Base-by-base conservation (phyloP, 1,140 invertebrate genomes). In the Bemisia tabaci region DNA sequence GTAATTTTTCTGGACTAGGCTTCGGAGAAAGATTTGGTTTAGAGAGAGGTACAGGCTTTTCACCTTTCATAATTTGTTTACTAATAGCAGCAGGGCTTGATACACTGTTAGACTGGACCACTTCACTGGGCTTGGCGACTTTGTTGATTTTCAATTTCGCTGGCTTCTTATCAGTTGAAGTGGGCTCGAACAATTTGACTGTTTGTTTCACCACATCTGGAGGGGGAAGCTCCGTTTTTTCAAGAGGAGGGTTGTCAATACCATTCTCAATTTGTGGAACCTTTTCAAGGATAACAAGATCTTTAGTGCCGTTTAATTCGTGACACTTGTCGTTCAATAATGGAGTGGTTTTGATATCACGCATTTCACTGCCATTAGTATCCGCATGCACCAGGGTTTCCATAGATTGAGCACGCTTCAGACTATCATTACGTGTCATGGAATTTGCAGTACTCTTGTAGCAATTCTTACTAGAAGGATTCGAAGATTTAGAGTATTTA, bases 171-270 rank as follows among this genome's bases (percentile, higher is more conserved):
- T 62, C 68, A 22, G 64, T 58, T 22, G 65, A 12, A 26, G 65
- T 80, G 26, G 83, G 82, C 75, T 94, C 91, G 77, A 94, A 94
- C 72, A 92, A 87, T 71, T 87, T 84, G 68, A 91, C 82, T 0
- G 88, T 87, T 60, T 90, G 88, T 72, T 90, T 90, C 58, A 94
- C 91, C 61, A 91, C 83, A 81, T 93, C 91, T 0, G 87, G 86
- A 1, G 90, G 89, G 1, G 91, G 91, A 22, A 91, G 81, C 70
- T 93, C 91, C 0, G 85, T 86, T 59, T 91, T 88, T 67, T 85
- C 85, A 65, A 90, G 26, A 9, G 26, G 26, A 21, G 39, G 12
- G n/a, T 62, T 67, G 58, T 72, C 68, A 23, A 60, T 69, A 9
- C 63, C 63, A 22, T 59, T 26, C 22, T 62, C 65, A 58, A 48